Conservation (phyloP, 2,888 invertebrate genomes). For the Trachelus troglodyta region DNA sequence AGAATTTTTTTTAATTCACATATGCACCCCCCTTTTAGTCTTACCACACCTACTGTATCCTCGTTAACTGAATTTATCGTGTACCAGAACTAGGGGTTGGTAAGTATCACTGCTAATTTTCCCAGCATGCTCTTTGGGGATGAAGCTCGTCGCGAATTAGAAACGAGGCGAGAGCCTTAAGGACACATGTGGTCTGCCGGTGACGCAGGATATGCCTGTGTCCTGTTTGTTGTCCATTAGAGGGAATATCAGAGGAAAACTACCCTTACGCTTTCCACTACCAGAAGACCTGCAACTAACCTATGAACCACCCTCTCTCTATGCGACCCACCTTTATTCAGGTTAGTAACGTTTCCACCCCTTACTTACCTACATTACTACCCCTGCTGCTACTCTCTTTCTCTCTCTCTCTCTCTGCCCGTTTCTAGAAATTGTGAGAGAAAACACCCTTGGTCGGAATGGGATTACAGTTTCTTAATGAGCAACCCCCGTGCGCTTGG, state of each 20-base stretch:
- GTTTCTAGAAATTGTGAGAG: too few species aligned
- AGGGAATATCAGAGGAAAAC: slow-evolving; percentile 24
- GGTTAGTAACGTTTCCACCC: neutral
- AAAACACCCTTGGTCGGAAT: too few species aligned
- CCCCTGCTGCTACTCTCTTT: neutral
- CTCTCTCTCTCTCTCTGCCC: neutral
- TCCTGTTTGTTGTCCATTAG: slow-evolving; percentile 45
- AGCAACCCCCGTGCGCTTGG: too few species aligned
- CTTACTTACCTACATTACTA: slow-evolving; percentile 12
- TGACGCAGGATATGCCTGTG: slow-evolving; percentile 28
- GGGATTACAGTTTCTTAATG: too few species aligned
- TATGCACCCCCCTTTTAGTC: neutral
- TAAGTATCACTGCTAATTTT: neutral
- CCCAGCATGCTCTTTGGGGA: neutral
- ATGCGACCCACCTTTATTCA: neutral
- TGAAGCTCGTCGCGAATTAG: too few species aligned
- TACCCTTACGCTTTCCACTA: slow-evolving; percentile 11
- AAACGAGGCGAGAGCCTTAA: neutral
- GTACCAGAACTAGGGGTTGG: neutral
- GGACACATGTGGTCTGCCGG: neutral
- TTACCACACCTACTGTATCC: slow-evolving; percentile 7
- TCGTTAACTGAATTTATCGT: slow-evolving; percentile 8
- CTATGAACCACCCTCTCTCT: slow-evolving; percentile 18
- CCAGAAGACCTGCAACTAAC: neutral
- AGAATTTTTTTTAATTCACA: neutral